phyloP scores from a whole-genome alignment of 2,113 vertebrate species.

The Quiscalus mexicanus region DNA sequence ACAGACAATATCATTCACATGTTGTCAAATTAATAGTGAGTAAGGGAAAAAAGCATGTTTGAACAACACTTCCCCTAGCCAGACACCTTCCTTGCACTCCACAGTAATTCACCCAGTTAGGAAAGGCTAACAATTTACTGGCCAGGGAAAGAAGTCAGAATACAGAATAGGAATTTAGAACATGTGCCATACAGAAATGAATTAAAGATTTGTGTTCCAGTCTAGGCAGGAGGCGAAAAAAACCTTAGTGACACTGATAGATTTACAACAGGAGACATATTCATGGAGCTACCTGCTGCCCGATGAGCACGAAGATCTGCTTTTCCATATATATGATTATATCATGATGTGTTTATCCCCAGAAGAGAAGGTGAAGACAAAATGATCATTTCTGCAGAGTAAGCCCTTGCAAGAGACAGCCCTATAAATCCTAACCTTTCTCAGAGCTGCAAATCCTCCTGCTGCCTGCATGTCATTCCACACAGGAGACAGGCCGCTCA shows the following conservation, averaged over 20 bases:
- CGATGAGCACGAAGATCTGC: background rate
- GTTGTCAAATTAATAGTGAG: background rate
- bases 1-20: background rate
- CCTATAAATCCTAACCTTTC: constrained; percentile 43
- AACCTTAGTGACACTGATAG: background rate
- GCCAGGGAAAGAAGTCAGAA: background rate
- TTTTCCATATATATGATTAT: constrained; percentile 22
- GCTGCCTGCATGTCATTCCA: constrained; percentile 60
- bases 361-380: constrained; percentile 42
- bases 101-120: background rate
- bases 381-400: constrained; percentile 33
- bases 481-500: constrained; percentile 50
- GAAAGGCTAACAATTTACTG: background rate
- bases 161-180: background rate
- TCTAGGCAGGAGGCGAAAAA: background rate
- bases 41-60: background rate
- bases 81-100: background rate
- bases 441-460: constrained; percentile 57
- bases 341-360: constrained; percentile 15
- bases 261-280: constrained; percentile 21
- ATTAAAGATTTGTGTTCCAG: background rate
- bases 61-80: background rate
- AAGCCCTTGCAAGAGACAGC: constrained; percentile 49
- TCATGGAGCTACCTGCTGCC: constrained; percentile 14
- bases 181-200: background rate